Evolutionary conservation across 2,888 invertebrate genomes (phyloP), one percentile per base, ranked within the genome.

Genomic region (Automeris io): DNA sequence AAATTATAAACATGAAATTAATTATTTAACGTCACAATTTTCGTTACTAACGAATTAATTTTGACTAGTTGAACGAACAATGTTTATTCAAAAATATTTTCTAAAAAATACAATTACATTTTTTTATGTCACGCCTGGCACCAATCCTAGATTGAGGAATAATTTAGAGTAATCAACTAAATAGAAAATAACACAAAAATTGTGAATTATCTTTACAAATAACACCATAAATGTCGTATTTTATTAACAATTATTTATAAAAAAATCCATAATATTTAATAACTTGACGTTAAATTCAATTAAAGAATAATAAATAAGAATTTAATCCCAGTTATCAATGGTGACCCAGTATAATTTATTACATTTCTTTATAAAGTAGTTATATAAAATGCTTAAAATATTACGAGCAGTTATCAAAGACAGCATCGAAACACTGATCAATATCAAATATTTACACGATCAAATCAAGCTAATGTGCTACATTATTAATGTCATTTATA

Each of bases 401-500:
- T 49, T 70, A 69, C 61, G 62, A 66, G 51, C 60, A 64, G 68
- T 75, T 80, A 79, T 71, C 73, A 79, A 79, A 73, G 67, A 70
- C 62, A 69, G 74, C 74, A 66, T 77, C 73, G 72, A 78, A 75
- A 79, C 73, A 74, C 65, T 70, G 74, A 74, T 74, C 58, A 72
- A 68, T 80, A 73, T 64, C 57, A 69, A 62, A 60, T 81, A 83
- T 85, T 73, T 85, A 83, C 85, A 83, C 57, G 69, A 69, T 69
- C 68, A 78, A 74, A 69, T 69, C 68, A 78, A 74, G 76, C 80
- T 65, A 59, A 47, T 63, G 69, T 65, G 63, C 72, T 75, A 77
- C 63, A 48, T 64, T 52, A 53, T 49, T 42, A 43, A 45, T 47
- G 44, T 54, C 45, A 44, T 41, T 46, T 37, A 53, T 25, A 34